phyloP scores from a whole-genome alignment of 2,797 vertebrate genomes.

The Mallotus villosus region DNA sequence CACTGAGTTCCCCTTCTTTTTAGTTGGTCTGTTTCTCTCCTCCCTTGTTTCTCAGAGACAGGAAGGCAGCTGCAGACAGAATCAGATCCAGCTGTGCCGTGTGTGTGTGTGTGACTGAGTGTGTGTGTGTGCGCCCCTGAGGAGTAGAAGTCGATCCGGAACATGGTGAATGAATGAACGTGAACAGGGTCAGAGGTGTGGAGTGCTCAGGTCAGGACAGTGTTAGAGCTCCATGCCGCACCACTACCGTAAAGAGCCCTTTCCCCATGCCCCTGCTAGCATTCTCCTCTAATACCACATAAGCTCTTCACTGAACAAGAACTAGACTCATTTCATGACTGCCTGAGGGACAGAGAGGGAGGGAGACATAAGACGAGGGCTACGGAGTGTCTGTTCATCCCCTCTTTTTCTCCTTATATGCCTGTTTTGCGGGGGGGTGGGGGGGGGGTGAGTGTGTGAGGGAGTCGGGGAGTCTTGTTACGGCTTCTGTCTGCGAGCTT shows the following conservation, averaged over 20 bases:
- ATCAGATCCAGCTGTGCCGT: constrained; percentile 54
- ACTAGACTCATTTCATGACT: background rate
- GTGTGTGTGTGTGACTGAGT: background rate
- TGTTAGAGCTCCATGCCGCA: background rate
- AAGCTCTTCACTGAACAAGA: background rate
- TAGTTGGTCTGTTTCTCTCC: constrained; percentile 17
- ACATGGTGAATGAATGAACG: background rate
- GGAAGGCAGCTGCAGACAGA: constrained; percentile 49
- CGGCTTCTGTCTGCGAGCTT: background rate
- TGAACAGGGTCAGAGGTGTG: background rate
- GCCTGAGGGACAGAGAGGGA: background rate
- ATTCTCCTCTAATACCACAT: background rate
- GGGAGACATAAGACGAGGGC: background rate
- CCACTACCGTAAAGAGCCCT: background rate
- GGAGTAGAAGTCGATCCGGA: background rate
- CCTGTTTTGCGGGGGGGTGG: too few species aligned
- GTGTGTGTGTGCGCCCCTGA: background rate
- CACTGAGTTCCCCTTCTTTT: constrained; percentile 38
- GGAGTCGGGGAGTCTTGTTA: background rate
- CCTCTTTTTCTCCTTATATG: background rate
- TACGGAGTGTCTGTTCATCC: background rate
- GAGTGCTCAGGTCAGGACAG: background rate
- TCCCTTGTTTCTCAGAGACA: constrained; percentile 18
- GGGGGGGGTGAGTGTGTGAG: too few species aligned
- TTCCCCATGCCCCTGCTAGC: background rate